Percentiles rank a stretch among this genome's conserved stretches.
phyloP scores from a whole-genome alignment of 2,113 vertebrate genomes.

The Pterophyllum scalare region DNA sequence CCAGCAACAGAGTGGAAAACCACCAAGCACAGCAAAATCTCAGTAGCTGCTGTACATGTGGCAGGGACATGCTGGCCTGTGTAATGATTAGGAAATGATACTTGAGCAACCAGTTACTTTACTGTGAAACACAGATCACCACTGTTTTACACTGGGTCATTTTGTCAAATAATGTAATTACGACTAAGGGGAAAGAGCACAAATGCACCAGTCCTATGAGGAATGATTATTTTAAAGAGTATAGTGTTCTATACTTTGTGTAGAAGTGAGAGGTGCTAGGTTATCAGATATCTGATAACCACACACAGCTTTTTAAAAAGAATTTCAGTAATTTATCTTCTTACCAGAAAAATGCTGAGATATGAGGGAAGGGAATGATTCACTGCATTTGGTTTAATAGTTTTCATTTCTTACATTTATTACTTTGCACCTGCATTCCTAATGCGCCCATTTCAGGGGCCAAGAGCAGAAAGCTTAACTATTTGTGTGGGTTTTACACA shows the following conservation, averaged over 20 bases:
- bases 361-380: too few relatives aligned
- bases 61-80: constrained; percentile 12
- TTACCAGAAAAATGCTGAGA: too few relatives aligned
- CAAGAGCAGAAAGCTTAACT: background rate
- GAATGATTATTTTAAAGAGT: too few relatives aligned
- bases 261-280: too few relatives aligned
- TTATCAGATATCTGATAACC: background rate
- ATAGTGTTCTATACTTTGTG: too few relatives aligned
- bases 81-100: background rate
- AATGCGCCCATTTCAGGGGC: background rate
- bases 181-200: background rate
- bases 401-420: background rate
- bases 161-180: background rate
- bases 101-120: background rate
- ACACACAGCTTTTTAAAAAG: too few relatives aligned
- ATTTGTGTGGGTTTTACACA: background rate
- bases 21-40: constrained; percentile 16
- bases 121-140: constrained; percentile 14
- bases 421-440: background rate
- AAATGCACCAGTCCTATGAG: background rate
- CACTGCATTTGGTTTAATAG: too few relatives aligned
- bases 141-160: background rate
- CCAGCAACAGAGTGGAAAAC: background rate
- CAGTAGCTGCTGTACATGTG: constrained; percentile 34
- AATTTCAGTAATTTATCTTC: too few relatives aligned